A percentile compares a stretch with the other conserved stretches of the same genome.
phyloP scores from a whole-genome alignment of 1,140 invertebrate genomes.

The Rhopalosiphum padi region DNA sequence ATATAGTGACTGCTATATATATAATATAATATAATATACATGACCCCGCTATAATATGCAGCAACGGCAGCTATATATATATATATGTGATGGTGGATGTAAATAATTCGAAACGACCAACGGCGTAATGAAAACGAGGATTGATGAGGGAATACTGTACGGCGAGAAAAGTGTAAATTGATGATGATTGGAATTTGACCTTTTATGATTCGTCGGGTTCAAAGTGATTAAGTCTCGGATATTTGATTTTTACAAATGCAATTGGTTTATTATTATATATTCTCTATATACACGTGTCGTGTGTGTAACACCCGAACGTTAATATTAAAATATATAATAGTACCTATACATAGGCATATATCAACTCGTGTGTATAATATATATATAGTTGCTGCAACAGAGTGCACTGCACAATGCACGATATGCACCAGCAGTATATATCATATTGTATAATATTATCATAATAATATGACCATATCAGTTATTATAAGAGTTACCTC shows the following conservation, averaged over 20 bases:
- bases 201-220: slow-evolving; percentile 37
- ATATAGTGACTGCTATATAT: background rate
- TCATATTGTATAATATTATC: too few relatives aligned
- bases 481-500: background rate
- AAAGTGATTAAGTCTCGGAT: slow-evolving; percentile 24
- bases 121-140: slow-evolving; percentile 33
- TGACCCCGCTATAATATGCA: background rate
- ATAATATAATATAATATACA: background rate
- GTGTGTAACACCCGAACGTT: slow-evolving; percentile 6
- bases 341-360: background rate
- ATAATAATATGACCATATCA: background rate
- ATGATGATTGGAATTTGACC: slow-evolving; percentile 42
- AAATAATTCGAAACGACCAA: slow-evolving; percentile 24
- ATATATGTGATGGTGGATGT: background rate
- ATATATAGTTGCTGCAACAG: background rate
- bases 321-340: background rate
- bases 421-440: too few relatives aligned
- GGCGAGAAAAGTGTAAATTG: slow-evolving; percentile 37
- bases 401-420: background rate
- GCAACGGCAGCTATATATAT: background rate
- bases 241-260: slow-evolving; percentile 33
- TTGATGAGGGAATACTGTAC: background rate
- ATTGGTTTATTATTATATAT: background rate
- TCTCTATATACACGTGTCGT: background rate
- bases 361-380: too few relatives aligned